These are phyloP conservation scores for Bos javanicus DNA, from an alignment of 2,113 vertebrate genomes.

Conservation along the genomic window DNA sequence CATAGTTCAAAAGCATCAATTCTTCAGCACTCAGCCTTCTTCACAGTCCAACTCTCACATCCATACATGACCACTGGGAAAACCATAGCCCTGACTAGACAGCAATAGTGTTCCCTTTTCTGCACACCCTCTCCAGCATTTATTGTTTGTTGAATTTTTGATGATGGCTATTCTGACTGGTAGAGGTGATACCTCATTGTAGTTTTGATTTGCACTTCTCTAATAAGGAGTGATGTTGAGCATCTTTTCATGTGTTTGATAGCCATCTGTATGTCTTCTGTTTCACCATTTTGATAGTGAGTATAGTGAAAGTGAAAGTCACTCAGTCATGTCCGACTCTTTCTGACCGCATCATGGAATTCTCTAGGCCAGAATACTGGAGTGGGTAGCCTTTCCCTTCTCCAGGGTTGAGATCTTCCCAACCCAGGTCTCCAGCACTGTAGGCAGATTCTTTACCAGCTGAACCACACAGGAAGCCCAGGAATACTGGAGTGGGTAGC, in stretches of 20 bases:
- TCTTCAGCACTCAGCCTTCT: too few relatives aligned
- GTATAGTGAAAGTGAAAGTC: background rate
- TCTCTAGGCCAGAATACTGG: background rate
- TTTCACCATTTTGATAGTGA: background rate
- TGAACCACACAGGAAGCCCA: background rate
- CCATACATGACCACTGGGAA: too few relatives aligned
- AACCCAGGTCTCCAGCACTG: background rate
- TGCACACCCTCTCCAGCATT: background rate
- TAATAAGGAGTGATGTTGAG: background rate
- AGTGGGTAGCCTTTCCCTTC: background rate
- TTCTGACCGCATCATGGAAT: background rate
- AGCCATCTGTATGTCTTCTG: background rate
- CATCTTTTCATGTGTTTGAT: background rate
- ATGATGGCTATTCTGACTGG: background rate
- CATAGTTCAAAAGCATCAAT: too few relatives aligned
- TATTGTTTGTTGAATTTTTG: background rate
- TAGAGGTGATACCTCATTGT: background rate
- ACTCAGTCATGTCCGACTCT: background rate
- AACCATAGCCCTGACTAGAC: too few relatives aligned
- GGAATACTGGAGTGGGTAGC: background rate
- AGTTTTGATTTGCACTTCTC: background rate
- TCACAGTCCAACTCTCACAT: too few relatives aligned
- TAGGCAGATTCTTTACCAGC: background rate
- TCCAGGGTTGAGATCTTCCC: background rate
- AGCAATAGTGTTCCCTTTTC: background rate